Conservation (phyloP, 2,888 invertebrate genomes). For the Megalurothrips usitatus region DNA sequence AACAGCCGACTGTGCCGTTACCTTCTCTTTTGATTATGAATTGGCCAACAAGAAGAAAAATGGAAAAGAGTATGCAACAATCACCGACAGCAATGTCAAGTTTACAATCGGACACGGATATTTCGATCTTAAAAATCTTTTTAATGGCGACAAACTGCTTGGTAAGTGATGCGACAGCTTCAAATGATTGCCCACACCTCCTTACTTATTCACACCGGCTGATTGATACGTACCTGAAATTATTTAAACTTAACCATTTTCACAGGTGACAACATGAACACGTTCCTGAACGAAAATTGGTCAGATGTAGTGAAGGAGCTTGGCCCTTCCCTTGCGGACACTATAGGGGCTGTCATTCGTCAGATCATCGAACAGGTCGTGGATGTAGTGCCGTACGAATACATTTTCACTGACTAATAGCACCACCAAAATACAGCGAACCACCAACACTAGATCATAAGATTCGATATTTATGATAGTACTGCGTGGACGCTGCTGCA, state of each 20-base stretch:
- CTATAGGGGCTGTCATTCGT: constrained; percentile 52
- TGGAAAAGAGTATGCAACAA: constrained; percentile 40
- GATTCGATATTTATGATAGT: no score
- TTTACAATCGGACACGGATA: constrained; percentile 39
- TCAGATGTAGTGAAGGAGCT: constrained; percentile 63
- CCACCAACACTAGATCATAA: background rate
- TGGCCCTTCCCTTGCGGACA: constrained; percentile 63
- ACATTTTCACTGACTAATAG: background rate
- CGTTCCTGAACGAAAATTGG: constrained; percentile 76
- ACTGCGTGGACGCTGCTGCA: no score
- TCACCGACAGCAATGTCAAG: constrained; percentile 37
- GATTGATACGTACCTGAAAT: background rate
- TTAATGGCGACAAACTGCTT: constrained; percentile 40
- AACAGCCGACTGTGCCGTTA: background rate
- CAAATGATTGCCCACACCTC: no score
- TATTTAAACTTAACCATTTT: background rate
- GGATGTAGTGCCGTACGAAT: background rate
- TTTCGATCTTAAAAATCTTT: constrained; percentile 40
- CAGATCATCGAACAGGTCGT: constrained; percentile 11
- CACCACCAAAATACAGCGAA: background rate
- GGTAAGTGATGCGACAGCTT: constrained; percentile 36
- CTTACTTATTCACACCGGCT: background rate
- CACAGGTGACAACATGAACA: constrained; percentile 65
- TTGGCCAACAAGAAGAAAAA: constrained; percentile 35
- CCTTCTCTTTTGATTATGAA: constrained; percentile 23